phyloP scores from a whole-genome alignment of 2,888 invertebrate species.

The Pegoplata infirma region DNA sequence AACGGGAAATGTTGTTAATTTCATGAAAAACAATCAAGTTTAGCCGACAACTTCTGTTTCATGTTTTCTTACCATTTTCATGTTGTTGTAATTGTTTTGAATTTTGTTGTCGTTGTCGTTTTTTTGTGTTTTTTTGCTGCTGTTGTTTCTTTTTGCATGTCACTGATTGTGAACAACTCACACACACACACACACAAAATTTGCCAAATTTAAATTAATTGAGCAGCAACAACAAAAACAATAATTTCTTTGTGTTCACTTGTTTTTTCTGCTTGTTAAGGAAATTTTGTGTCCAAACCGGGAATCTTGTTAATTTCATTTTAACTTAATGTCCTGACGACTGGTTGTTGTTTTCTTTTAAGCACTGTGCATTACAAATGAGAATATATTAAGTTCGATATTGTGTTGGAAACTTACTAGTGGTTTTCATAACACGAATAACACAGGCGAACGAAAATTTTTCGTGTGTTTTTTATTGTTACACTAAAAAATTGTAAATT shows the following conservation, averaged over 20 bases:
- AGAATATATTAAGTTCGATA: too few species aligned
- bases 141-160: constrained; percentile 29
- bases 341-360: too few species aligned
- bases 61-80: background rate
- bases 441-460: too few species aligned
- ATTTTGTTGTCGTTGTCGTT: constrained; percentile 23
- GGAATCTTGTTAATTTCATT: constrained; percentile 6
- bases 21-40: constrained; percentile 13
- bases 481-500: too few species aligned
- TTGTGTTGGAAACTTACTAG: too few species aligned
- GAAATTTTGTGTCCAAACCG: background rate
- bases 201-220: constrained; percentile 36
- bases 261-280: background rate
- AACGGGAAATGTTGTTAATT: background rate
- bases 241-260: constrained; percentile 2
- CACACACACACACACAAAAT: too few species aligned
- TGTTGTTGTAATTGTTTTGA: constrained; percentile 23
- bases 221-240: constrained; percentile 14
- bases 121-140: constrained; percentile 39
- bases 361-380: too few species aligned
- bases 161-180: constrained; percentile 27
- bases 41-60: constrained; percentile 16
- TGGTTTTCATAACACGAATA: too few species aligned
- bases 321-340: too few species aligned
- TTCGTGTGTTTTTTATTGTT: too few species aligned